Base-by-base conservation (phyloP, 2,888 invertebrate species). In the Zygogramma bicolorata region DNA sequence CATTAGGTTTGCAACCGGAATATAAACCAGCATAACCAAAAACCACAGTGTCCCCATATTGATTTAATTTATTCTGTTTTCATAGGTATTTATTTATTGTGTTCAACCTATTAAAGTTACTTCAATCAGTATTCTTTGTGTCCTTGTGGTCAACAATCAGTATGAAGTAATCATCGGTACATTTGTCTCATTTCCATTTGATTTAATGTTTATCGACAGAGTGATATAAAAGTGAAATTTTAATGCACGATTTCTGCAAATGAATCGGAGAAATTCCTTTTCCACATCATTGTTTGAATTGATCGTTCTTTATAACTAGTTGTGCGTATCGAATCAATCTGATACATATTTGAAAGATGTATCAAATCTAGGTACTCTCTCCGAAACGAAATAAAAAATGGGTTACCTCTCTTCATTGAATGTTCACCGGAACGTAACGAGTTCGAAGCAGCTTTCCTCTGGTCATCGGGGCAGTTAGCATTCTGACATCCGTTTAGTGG, bases 1-100 rank as follows among this genome's bases (percentile, higher is more conserved):
- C 87, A 62, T 77, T 87, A 61, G 86, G 86, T 20, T 78, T 87
- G 63, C 85, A 86, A 69, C 77, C 86, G 89, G 82, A 89, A 89
- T 90, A 92, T 90, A 90, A 92, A 91, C 90, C 93, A 89, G 89
- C 87, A 77, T 93, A 89, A 90, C 65, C 73, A 18, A 71, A n/a
- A 66, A 60, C 58, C 65, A 63, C 57, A 68, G 68, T 68, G 40
- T 34, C 13, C 60, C 67, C 38, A 22, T 38, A 66, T 70, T 27
- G 6, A 6, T 53, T 69, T 71, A 66, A 68, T 68, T 69, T 73
- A 75, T 72, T 68, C 63, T 65, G 65, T 69, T 74, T 68, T 60
- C 71, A 68, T 75, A 74, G 67, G 76, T 77, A 70, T 58, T 74
- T 61, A 69, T 73, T 66, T 74, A 73, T 75, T 75, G 76, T 74